Conservation (phyloP, 2,113 vertebrate species). For the Empidonax traillii region DNA sequence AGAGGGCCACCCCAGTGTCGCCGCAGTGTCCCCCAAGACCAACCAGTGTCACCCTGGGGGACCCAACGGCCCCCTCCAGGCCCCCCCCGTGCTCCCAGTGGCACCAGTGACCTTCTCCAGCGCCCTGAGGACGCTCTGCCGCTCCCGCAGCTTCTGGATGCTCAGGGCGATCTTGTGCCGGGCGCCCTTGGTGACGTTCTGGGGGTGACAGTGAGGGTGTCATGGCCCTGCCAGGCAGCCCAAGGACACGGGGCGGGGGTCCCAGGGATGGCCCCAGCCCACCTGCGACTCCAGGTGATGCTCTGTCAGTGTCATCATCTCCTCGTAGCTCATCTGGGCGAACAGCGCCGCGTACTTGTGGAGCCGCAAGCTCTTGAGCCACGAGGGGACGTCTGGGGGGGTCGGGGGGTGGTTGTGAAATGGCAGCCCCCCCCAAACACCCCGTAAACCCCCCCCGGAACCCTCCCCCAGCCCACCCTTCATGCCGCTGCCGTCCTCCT, state of each 20-base stretch:
- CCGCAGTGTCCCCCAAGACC: no score
- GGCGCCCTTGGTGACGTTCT: background rate
- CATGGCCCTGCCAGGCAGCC: no score
- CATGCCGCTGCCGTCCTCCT: background rate
- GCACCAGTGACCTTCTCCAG: background rate
- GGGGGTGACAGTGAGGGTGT: no score
- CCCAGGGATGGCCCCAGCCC: background rate
- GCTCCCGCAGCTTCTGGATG: background rate
- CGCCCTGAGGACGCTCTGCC: background rate
- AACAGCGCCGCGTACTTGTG: background rate
- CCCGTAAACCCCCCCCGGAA: no score
- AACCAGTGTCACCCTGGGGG: no score
- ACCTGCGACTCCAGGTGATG: background rate
- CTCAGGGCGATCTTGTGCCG: background rate
- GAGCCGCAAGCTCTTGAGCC: background rate
- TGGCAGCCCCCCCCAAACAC: no score
- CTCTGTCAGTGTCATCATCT: background rate
- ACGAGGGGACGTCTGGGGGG: background rate
- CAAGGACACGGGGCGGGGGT: no score
- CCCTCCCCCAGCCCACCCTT: background rate
- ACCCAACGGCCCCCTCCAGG: no score
- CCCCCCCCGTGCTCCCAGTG: background rate
- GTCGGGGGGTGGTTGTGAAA: no score
- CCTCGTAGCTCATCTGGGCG: background rate
- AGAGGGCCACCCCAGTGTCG: no score